Evolutionary conservation across 2,797 vertebrate genomes (phyloP).

Genomic region (Cercopithecus hamlyni): DNA sequence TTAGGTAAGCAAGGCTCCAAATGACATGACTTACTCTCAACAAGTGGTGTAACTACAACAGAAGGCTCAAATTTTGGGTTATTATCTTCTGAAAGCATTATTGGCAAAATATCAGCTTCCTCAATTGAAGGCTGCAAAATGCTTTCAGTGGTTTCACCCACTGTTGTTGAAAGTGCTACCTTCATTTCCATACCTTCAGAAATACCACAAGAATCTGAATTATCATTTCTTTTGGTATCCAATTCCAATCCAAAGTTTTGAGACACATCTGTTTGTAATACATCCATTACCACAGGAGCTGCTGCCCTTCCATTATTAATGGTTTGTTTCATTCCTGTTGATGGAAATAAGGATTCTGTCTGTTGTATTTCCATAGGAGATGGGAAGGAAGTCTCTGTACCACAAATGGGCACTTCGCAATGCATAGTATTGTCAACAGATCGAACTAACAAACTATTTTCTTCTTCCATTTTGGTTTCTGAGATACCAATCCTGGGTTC

Average conservation of each 20-base stretch:
- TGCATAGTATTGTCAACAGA: neutral
- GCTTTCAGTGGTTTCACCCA: constrained; percentile 52
- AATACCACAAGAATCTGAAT: constrained; percentile 62
- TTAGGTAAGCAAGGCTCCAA: constrained; percentile 81
- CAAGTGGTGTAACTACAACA: constrained; percentile 35
- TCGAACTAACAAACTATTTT: constrained; percentile 48
- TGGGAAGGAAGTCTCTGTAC: neutral
- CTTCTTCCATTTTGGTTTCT: constrained; percentile 54
- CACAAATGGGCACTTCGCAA: constrained; percentile 44
- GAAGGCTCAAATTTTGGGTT: constrained; percentile 18
- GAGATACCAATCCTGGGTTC: constrained; percentile 14
- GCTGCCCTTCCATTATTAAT: neutral
- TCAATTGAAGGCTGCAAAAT: constrained; percentile 7
- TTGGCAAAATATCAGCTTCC: constrained; percentile 46
- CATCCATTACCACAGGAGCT: constrained; percentile 24
- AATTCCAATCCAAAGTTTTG: constrained; percentile 54
- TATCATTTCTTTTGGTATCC: constrained; percentile 61
- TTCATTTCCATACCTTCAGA: constrained; percentile 67
- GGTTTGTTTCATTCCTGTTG: constrained; percentile 52
- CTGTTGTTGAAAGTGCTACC: constrained; percentile 62
- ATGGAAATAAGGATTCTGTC: constrained; percentile 29
- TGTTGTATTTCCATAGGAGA: constrained; percentile 52
- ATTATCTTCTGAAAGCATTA: neutral
- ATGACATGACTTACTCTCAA: constrained; percentile 70
- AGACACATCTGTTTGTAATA: constrained; percentile 48